Evolutionary conservation across 2,113 vertebrate genomes (phyloP).

Genomic region (Ciconia maguari): DNA sequence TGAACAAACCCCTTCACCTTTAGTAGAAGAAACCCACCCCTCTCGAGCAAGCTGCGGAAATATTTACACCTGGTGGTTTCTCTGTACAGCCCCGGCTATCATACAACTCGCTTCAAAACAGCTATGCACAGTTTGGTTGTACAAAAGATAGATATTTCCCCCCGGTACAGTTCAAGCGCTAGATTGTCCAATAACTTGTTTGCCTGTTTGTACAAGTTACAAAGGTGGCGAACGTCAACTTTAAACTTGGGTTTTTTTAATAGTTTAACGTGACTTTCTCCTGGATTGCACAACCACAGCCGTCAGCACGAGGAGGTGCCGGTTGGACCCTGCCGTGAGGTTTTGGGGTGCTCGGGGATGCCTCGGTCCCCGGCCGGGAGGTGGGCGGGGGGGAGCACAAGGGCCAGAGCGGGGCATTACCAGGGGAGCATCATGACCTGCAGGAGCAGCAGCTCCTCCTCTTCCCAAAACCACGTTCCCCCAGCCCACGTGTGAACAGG

Average conservation of each 20-base stretch:
- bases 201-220: constrained; percentile 42
- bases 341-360: background rate
- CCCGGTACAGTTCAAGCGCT: constrained; percentile 52
- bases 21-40: constrained; percentile 72
- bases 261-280: background rate
- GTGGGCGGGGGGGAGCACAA: accelerated
- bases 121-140: constrained; percentile 74
- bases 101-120: constrained; percentile 72
- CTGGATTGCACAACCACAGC: background rate
- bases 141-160: constrained; percentile 61
- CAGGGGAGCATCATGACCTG: background rate
- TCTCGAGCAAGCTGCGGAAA: constrained; percentile 81
- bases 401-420: background rate
- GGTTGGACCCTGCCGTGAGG: accelerated
- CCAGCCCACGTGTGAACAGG: background rate
- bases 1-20: constrained; percentile 74
- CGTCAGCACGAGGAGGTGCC: background rate
- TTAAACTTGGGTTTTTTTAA: background rate
- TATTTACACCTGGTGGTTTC: constrained; percentile 85
- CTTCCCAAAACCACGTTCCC: background rate
- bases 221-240: background rate
- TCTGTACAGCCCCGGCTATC: constrained; percentile 81
- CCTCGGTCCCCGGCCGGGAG: accelerated
- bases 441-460: background rate
- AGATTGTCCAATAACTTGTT: constrained; percentile 29